Evolutionary conservation across 1,140 invertebrate species (phyloP).

Genomic region (Drosophila seguyi): DNA sequence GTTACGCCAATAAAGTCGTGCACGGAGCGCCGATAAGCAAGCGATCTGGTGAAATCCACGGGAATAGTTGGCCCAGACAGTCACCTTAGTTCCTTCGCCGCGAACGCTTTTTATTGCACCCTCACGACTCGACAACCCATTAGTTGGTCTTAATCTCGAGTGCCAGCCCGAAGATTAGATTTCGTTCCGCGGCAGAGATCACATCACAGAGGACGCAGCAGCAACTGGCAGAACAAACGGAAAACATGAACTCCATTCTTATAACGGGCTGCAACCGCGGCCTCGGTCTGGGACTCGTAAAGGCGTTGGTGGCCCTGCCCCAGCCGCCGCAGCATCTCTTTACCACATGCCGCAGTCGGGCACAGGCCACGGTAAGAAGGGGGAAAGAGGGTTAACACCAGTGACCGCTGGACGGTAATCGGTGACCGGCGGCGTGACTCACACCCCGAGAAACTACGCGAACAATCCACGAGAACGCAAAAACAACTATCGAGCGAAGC

Average conservation of each 20-base stretch:
- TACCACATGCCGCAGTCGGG: conserved; percentile 90
- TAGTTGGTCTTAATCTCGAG: conserved; percentile 55
- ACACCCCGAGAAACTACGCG: conserved; percentile 54
- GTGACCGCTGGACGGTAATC: conserved; percentile 23
- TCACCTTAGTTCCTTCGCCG: conserved; percentile 8
- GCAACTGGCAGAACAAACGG: not conserved
- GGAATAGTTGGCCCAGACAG: conserved; percentile 4
- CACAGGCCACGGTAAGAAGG: conserved; percentile 88
- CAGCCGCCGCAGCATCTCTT: conserved; percentile 88
- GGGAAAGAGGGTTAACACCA: not conserved
- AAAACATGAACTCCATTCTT: conserved; percentile 90
- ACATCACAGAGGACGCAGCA: conserved; percentile 4
- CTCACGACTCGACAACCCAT: conserved; percentile 15
- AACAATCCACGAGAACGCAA: conserved; percentile 52
- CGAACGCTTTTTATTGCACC: conserved; percentile 53
- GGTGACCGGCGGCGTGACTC: conserved; percentile 48
- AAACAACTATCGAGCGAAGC: conserved; percentile 21
- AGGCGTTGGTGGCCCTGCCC: conserved; percentile 86
- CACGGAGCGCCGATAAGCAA: conserved; percentile 46
- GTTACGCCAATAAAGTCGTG: conserved; percentile 33
- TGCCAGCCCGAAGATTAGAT: conserved; percentile 61
- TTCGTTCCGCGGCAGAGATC: conserved; percentile 22
- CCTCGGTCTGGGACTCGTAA: conserved; percentile 93
- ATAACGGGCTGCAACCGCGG: conserved; percentile 96
- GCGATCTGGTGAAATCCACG: conserved; percentile 42